Evolutionary conservation across 2,113 vertebrate species (phyloP).

Genomic region (human): GRCh38 chr5:37865001-37865500

Average conservation of each 20-base stretch:
- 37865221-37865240: neutral
- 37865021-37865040: neutral
- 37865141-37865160: neutral
- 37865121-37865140: neutral
- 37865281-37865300: neutral
- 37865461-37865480: neutral
- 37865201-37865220: neutral
- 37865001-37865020: neutral
- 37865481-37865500: neutral
- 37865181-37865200: neutral
- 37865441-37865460: neutral
- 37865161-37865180: neutral
- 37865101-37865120: neutral
- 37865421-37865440: neutral
- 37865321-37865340: neutral
- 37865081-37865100: neutral
- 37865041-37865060: neutral
- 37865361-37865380: neutral
- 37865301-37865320: neutral
- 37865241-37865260: neutral
- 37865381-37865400: neutral
- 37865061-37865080: neutral
- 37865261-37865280: neutral
- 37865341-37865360: neutral
- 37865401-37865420: slow-evolving; percentile 11